Evolutionary conservation across 2,797 vertebrate genomes (phyloP).

Genomic region (Coregonus ussuriensis): DNA sequence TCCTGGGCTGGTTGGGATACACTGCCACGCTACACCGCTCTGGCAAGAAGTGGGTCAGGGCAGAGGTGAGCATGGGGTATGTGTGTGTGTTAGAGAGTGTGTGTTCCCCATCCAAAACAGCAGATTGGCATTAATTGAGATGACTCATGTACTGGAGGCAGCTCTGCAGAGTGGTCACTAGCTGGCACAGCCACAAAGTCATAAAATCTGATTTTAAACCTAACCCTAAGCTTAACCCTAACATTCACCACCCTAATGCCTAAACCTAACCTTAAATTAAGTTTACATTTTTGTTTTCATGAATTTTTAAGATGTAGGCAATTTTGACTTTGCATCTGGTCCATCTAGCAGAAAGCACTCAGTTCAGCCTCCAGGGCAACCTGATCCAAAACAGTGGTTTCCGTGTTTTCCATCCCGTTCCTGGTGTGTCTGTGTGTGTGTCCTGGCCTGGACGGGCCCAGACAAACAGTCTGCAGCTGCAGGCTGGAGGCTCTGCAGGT

Average conservation of each 20-base stretch:
- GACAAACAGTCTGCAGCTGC: conserved; percentile 1
- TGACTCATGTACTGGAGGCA: too few species aligned
- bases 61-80: conserved; percentile 25
- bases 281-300: too few species aligned
- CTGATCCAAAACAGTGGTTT: not conserved
- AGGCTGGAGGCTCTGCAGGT: not conserved
- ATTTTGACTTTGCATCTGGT: too few species aligned
- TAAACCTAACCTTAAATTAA: too few species aligned
- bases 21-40: not conserved
- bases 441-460: not conserved
- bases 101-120: too few species aligned
- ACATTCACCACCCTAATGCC: too few species aligned
- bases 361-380: too few species aligned
- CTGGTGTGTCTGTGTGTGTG: not conserved
- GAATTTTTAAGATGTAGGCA: too few species aligned
- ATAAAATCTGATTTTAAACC: too few species aligned
- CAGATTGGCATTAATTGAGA: too few species aligned
- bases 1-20: not conserved
- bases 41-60: not conserved
- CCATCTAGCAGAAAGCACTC: too few species aligned
- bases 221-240: too few species aligned
- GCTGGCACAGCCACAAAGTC: not conserved
- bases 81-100: not conserved
- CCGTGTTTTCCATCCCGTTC: not conserved
- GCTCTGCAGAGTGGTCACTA: not conserved